phyloP scores from a whole-genome alignment of 2,797 vertebrate species.

The Gymnoscopelus braueri region DNA sequence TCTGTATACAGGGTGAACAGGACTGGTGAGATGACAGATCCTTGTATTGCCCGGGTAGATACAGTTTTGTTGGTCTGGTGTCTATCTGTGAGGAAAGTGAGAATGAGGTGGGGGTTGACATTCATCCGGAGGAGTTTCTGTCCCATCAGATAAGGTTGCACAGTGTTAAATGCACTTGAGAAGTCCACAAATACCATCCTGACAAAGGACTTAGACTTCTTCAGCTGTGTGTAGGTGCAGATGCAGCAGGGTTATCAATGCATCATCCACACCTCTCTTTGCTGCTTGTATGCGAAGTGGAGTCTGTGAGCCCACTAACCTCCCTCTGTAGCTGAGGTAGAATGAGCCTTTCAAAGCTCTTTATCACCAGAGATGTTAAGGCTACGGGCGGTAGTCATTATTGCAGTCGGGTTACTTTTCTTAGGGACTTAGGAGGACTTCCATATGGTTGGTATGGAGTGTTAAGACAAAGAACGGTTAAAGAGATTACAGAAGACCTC shows the following conservation, averaged over 20 bases:
- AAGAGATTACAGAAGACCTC: not conserved
- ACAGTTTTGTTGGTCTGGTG: not conserved
- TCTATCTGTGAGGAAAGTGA: slow-evolving; percentile 1
- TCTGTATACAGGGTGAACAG: too few species aligned
- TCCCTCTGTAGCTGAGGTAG: not conserved
- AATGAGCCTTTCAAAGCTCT: not conserved
- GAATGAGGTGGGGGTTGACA: not conserved
- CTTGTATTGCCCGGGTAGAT: not conserved
- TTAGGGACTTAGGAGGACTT: not conserved
- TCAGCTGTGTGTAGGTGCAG: not conserved
- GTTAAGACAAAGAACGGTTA: not conserved
- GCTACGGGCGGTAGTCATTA: not conserved
- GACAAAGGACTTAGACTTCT: not conserved
- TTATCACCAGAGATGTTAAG: slow-evolving; percentile 1
- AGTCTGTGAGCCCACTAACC: not conserved
- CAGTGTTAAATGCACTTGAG: not conserved
- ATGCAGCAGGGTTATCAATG: not conserved
- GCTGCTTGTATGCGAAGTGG: not conserved
- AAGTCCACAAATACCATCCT: slow-evolving; percentile 3
- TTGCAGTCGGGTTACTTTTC: not conserved
- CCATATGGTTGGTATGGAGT: not conserved
- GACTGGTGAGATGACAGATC: too few species aligned
- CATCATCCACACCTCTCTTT: not conserved
- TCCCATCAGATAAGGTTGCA: too few species aligned
- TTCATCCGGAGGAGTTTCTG: too few species aligned